Conservation (phyloP, 2,797 vertebrate genomes). For the Pipistrellus pygmaeus region DNA sequence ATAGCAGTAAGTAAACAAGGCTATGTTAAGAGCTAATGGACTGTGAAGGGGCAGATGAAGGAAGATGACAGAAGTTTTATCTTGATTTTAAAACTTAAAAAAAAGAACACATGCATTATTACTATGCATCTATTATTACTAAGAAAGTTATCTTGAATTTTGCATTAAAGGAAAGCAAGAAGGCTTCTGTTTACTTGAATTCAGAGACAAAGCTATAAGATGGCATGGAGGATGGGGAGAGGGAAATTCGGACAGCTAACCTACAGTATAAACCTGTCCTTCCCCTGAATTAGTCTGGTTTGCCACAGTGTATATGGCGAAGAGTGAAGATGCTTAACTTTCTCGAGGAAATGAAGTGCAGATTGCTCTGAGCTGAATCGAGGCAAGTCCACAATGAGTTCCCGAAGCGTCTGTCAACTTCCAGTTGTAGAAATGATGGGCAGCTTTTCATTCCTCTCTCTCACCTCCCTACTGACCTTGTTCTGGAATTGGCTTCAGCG, state of each 20-base stretch:
- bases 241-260: not conserved
- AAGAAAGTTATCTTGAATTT: not conserved
- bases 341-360: not conserved
- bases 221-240: not conserved
- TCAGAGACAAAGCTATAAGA: not conserved
- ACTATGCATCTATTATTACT: not conserved
- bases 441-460: not conserved
- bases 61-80: constrained; percentile 18
- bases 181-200: not conserved
- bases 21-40: not conserved
- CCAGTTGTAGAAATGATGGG: not conserved
- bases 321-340: not conserved
- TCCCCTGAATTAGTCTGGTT: not conserved
- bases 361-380: not conserved
- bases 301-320: not conserved
- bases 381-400: not conserved
- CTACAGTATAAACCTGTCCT: not conserved
- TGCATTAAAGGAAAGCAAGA: not conserved
- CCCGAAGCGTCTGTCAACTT: not conserved
- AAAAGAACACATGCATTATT: not conserved
- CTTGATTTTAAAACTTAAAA: constrained; percentile 47
- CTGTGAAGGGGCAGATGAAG: not conserved
- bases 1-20: not conserved
- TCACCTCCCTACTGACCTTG: not conserved
- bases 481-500: not conserved